Base-by-base conservation (phyloP, 2,797 vertebrate species). In the Myotis myotis region DNA sequence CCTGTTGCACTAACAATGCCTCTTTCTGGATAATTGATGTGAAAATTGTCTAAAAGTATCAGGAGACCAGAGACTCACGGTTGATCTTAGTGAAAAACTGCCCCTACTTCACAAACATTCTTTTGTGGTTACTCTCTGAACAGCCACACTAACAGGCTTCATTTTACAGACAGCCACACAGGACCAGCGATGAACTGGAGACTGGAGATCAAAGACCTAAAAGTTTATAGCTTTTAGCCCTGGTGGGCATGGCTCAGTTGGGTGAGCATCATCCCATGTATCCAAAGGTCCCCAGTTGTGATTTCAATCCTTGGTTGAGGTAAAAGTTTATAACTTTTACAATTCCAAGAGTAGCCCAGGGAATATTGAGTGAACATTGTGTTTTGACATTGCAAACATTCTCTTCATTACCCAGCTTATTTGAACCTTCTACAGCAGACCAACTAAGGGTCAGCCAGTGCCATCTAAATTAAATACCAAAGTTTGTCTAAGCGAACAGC, bases 161-260 rank as follows among this genome's bases (percentile, higher is more conserved):
- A 75, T 93, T 95, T 89, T 88, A 95, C 12, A 95, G 84, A 85
- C 78, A 95, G n/a, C 17, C 44, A 82, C 64, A 62, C 16, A 76
- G 51, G 66, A 80, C 44, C 13, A 78, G 13, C 33, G 51, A 81
- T 75, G 47, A 96, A 90, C 8, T 70, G 28, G 44, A 89, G 23
- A 15, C 44, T 91, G 6, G 51, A 80, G 74, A 86, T 62, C 74
- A 93, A 96, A 95, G 66, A 68, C 33, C 51, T 87, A 85, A 94
- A 94, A 66, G 53, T 75, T 22, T 75, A 55, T 9, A 86, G 8
- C 38, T 83, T 47, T 93, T 83, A 86, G n/a, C 30, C 62, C 30
- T n/a, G 30, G 62, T 17, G 15, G 62, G 62, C 30, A n/a, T 64
- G 62, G 62, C 62, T 64, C 62, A 17, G 62, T 64, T n/a, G 30